Evolutionary conservation across 2,888 invertebrate genomes (phyloP).

Genomic region (Ochropleura leucogaster): DNA sequence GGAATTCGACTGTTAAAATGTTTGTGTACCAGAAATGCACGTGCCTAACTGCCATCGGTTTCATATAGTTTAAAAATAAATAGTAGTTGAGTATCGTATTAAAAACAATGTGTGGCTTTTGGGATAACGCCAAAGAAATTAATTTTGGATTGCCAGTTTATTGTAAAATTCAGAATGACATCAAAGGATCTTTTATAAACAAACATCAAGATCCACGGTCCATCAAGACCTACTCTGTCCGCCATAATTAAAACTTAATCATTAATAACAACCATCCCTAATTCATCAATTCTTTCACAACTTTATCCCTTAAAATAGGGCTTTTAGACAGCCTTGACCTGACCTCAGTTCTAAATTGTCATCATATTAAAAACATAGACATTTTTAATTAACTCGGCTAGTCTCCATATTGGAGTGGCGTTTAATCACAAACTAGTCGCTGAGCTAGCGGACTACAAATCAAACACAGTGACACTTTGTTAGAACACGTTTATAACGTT

Average conservation of each 20-base stretch:
- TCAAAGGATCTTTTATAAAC: neutral
- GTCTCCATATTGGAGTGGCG: conserved; percentile 50
- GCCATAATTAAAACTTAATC: neutral
- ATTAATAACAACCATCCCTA: neutral
- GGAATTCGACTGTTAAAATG: neutral
- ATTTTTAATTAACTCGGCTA: conserved; percentile 33
- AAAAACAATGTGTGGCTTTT: conserved; percentile 38
- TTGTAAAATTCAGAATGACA: conserved; percentile 8
- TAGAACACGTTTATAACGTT: conserved; percentile 28
- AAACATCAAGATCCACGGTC: neutral
- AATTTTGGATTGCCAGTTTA: neutral
- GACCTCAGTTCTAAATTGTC: neutral
- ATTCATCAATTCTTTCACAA: neutral
- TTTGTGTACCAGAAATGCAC: neutral
- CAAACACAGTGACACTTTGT: conserved; percentile 42
- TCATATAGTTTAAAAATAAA: conserved; percentile 21
- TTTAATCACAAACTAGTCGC: conserved; percentile 50
- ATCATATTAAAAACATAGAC: conserved; percentile 8
- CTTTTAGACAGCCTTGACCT: neutral
- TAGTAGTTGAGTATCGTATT: conserved; percentile 15
- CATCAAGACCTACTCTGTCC: neutral
- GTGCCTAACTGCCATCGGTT: conserved; percentile 40
- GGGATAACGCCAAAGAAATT: conserved; percentile 49
- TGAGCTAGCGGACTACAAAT: conserved; percentile 31
- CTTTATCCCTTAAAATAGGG: neutral